phyloP scores from a whole-genome alignment of 2,888 invertebrate species.

The Eutolmus rufibarbis region DNA sequence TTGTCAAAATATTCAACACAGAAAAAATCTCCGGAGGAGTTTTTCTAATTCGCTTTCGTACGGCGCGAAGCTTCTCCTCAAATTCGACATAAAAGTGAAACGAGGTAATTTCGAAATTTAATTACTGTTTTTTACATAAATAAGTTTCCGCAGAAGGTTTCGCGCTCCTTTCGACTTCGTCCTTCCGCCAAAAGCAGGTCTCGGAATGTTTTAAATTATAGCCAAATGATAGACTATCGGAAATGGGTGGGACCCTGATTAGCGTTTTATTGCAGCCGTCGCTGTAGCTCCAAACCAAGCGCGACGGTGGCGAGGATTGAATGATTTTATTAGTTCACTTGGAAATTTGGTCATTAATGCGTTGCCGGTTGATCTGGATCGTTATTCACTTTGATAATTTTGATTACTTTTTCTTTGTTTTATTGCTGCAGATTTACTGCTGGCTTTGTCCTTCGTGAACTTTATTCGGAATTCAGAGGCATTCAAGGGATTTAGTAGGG shows the following conservation, averaged over 20 bases:
- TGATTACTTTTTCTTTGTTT: neutral
- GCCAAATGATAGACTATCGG: neutral
- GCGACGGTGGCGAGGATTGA: neutral
- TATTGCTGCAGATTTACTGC: neutral
- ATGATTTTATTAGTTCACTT: neutral
- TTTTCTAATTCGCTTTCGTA: neutral
- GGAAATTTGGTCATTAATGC: conserved; percentile 6
- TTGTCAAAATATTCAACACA: neutral
- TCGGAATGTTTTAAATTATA: neutral
- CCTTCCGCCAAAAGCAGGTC: neutral
- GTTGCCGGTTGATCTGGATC: neutral
- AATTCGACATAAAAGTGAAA: neutral
- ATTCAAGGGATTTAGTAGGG: neutral
- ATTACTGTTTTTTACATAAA: conserved; percentile 29
- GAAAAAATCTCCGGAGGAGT: neutral
- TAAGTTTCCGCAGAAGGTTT: neutral
- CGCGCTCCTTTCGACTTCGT: neutral
- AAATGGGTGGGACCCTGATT: neutral
- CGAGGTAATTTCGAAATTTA: conserved; percentile 30
- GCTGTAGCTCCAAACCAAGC: neutral
- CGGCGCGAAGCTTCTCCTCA: neutral
- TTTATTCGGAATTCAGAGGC: neutral
- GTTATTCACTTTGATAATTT: neutral
- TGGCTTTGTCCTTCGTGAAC: neutral
- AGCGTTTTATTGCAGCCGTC: neutral